Evolutionary conservation across 2,113 vertebrate species (phyloP).

Genomic region (Capricornis sumatraensis): DNA sequence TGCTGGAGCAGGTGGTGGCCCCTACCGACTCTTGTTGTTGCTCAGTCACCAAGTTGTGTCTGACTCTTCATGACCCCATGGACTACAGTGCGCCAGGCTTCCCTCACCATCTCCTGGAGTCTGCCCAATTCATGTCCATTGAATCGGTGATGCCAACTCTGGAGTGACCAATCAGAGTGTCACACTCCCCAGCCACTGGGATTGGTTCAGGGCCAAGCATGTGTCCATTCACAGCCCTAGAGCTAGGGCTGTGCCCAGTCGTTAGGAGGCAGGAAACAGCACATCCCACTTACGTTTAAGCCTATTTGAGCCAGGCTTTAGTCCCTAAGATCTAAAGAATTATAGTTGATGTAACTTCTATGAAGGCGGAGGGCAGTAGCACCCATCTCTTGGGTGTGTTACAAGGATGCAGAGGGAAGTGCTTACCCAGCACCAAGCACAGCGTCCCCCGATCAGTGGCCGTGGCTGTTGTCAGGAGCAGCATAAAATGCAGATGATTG

Average conservation of each 20-base stretch:
- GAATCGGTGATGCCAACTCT: background rate
- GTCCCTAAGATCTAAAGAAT: background rate
- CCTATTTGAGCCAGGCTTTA: background rate
- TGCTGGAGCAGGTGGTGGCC: background rate
- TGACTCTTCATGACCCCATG: background rate
- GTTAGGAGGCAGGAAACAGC: background rate
- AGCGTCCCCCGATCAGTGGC: rapidly evolving
- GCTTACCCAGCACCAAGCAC: background rate
- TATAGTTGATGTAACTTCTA: background rate
- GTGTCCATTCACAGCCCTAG: background rate
- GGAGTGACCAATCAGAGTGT: background rate
- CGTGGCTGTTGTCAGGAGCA: background rate
- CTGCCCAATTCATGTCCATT: background rate
- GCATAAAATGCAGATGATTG: background rate
- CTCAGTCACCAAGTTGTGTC: rapidly evolving
- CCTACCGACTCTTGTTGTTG: rapidly evolving
- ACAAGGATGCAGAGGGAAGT: rapidly evolving
- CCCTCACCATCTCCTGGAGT: background rate
- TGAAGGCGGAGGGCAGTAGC: background rate
- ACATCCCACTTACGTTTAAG: background rate
- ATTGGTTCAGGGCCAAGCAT: background rate
- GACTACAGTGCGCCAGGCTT: rapidly evolving
- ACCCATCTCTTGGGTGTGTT: background rate
- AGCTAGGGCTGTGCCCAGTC: no score
- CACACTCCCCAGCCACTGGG: background rate